A percentile compares a stretch with the other conserved stretches of the same genome.
Conservation (phyloP, 1,140 invertebrate species). For the Camponotus floridanus region DNA sequence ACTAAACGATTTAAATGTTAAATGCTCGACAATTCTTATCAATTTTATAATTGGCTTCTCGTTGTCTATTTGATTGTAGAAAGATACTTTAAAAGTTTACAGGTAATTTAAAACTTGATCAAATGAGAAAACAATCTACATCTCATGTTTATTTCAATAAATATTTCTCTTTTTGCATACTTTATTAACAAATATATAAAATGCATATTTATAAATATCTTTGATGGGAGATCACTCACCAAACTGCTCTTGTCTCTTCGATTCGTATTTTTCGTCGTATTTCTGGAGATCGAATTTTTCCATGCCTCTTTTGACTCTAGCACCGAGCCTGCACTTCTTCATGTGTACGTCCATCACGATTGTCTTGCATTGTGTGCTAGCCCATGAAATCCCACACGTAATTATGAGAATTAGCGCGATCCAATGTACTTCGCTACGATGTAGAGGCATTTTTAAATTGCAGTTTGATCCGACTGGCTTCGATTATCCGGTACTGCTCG, state of each 20-base stretch:
- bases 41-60: neutral
- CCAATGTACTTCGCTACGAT: neutral
- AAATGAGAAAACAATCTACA: neutral
- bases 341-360: constrained; percentile 34
- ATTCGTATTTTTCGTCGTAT: neutral
- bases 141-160: neutral
- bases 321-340: constrained; percentile 16
- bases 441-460: constrained; percentile 3
- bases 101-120: neutral
- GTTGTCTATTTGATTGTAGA: neutral
- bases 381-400: constrained; percentile 10
- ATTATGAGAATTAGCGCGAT: constrained; percentile 6
- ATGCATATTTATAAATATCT: neutral
- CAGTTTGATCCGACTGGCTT: neutral
- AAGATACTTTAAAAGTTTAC: neutral
- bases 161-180: neutral
- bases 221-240: constrained; percentile 13
- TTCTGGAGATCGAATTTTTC: constrained; percentile 40
- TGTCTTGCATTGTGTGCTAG: constrained; percentile 34
- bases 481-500: neutral
- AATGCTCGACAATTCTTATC: neutral
- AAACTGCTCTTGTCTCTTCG: neutral
- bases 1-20: neutral
- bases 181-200: neutral
- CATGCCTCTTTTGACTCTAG: constrained; percentile 19